Conservation (phyloP, 2,888 invertebrate species). For the Busseola fusca region DNA sequence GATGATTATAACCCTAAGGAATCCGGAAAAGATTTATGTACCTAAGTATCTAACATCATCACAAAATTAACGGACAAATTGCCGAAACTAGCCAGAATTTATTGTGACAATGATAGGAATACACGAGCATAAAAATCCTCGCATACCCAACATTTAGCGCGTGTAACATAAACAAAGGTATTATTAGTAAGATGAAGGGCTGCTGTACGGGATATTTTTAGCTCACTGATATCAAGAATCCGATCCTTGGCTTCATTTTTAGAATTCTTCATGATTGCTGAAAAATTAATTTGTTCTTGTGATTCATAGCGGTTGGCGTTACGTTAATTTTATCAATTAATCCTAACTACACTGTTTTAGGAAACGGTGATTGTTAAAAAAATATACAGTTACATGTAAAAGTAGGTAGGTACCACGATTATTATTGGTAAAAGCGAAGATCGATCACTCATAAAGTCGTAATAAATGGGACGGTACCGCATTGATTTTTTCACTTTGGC, state of each 20-base stretch:
- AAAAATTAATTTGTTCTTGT: constrained; percentile 39
- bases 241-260: constrained; percentile 77
- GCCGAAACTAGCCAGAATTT: constrained; percentile 54
- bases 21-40: constrained; percentile 35
- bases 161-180: constrained; percentile 79
- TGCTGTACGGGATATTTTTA: constrained; percentile 77
- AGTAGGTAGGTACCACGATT: constrained; percentile 11
- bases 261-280: constrained; percentile 69
- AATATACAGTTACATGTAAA: constrained; percentile 13
- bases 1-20: constrained; percentile 40
- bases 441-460: constrained; percentile 22
- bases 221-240: constrained; percentile 75
- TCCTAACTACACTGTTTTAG: constrained; percentile 7
- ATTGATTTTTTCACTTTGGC: constrained; percentile 61
- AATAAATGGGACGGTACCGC: constrained; percentile 48
- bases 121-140: constrained; percentile 62
- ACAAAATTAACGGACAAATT: constrained; percentile 38
- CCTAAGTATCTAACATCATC: not conserved
- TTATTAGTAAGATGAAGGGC: constrained; percentile 78
- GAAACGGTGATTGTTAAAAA: constrained; percentile 21
- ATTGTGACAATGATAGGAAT: constrained; percentile 65
- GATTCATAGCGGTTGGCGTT: constrained; percentile 33
- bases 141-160: constrained; percentile 66
- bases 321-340: constrained; percentile 11
- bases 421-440: constrained; percentile 25